Conservation (phyloP, 2,113 vertebrate species). For the Hippocampus mohnikei region DNA sequence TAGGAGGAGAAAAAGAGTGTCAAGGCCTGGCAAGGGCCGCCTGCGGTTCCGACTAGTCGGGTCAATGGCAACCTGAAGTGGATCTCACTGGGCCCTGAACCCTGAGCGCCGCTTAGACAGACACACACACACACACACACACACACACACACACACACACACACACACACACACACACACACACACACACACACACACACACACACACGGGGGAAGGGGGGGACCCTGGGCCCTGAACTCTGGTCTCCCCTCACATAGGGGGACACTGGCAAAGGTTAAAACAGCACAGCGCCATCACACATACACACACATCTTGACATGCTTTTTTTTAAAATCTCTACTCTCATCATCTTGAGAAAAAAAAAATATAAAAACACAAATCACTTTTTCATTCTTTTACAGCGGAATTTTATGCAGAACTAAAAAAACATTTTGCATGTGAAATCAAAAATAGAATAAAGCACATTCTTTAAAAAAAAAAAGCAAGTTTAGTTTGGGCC, state of each 20-base stretch:
- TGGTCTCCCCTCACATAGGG: conserved; percentile 77
- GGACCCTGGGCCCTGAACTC: conserved; percentile 90
- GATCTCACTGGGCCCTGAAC: conserved; percentile 91
- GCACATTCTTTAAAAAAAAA: not conserved
- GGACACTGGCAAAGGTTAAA: conserved; percentile 96
- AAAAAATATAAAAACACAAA: not conserved
- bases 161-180: conserved; percentile 79
- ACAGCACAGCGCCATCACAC: conserved; percentile 71
- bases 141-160: conserved; percentile 67
- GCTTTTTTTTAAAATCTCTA: not conserved
- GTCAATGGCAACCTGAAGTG: conserved; percentile 87
- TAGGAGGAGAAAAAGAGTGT: conserved; percentile 75
- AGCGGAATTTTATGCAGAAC: not conserved
- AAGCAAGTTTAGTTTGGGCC: not conserved
- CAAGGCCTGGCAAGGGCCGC: conserved; percentile 85
- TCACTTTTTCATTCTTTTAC: not conserved
- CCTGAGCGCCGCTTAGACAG: conserved; percentile 66
- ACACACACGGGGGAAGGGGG: conserved; percentile 52
- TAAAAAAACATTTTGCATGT: not conserved
- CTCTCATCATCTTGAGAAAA: not conserved
- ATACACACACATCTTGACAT: not conserved
- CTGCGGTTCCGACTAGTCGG: conserved; percentile 84
- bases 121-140: conserved; percentile 77
- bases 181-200: conserved; percentile 60
- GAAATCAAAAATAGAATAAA: not conserved